Evolutionary conservation across 2,797 vertebrate species (phyloP), one percentile per base, ranked within the genome.

Genomic region (Chiroxiphia lanceolata): DNA sequence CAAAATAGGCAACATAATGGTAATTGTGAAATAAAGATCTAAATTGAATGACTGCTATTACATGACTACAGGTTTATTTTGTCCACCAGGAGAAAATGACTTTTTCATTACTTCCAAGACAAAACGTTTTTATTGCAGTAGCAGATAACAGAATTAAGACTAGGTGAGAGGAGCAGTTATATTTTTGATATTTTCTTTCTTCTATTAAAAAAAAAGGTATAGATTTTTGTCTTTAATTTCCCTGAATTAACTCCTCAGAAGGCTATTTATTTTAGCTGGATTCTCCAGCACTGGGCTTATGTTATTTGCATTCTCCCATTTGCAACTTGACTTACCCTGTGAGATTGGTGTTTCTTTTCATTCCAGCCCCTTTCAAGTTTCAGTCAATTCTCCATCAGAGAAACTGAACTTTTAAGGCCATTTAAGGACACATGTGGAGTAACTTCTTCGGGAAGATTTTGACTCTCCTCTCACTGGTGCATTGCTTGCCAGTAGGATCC

Each of bases 11-110:
- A 91, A 67, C 45, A 40, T 22, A 75, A 53, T 31, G 15, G 54
- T 71, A 87, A 93, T 45, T 33, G 25, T 74, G 48, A 85, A 93
- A 91, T 80, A 56, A 77, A 92, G 40, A 79, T 27, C 84, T 87
- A 60, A 85, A 76, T 3, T 57, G 34, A 92, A 84, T 68, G n/a
- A 69, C 26, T 79, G 36, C 13, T 65, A 45, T 54, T 65, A 76
- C 38, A 15, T 11, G 13, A 90, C 10, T 23, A 16, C 23, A 87
- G 26, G 33, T 57, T 76, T 88, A 63, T 82, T 87, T n/a, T 76
- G 50, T 36, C 50, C n/a, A 76, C 27, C 4, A 50, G 40, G 6
- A 83, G 17, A 91, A 90, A 84, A 54, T 5, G 0, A 16, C 26
- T 84, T 84, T 89, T 93, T 85, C n/a, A 70, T 64, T 87, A 56